Conservation (phyloP, 2,888 invertebrate genomes). For the Leuctra nigra region DNA sequence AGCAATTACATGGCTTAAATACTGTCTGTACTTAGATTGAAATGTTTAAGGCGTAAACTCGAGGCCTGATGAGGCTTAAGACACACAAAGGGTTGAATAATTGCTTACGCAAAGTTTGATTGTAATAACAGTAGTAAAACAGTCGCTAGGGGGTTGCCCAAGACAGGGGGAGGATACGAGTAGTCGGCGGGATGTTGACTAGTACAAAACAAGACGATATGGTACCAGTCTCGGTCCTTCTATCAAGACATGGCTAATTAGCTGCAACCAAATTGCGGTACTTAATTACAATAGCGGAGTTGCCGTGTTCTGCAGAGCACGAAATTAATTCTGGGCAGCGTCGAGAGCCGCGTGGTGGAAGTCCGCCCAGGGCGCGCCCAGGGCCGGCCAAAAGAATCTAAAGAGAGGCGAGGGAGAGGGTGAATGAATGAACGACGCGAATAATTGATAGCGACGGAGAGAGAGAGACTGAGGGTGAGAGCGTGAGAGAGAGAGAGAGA, state of each 20-base stretch:
- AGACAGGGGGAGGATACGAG: background rate
- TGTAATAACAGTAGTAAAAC: slow-evolving; percentile 17
- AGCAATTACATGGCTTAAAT: slow-evolving; percentile 2
- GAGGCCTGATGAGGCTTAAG: slow-evolving; percentile 3
- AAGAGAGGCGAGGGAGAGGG: slow-evolving; percentile 2
- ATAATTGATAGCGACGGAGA: slow-evolving; percentile 8
- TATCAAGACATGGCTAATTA: slow-evolving; percentile 28
- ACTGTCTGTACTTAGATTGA: background rate
- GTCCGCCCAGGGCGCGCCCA: background rate
- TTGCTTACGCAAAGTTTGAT: slow-evolving; percentile 18
- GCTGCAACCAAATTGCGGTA: slow-evolving; percentile 25
- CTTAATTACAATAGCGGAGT: slow-evolving; percentile 25
- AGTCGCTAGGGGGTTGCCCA: background rate
- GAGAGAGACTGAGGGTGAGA: slow-evolving; percentile 22
- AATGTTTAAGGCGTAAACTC: slow-evolving; percentile 1
- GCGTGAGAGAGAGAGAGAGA: slow-evolving; percentile 1
- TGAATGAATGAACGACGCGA: slow-evolving; percentile 3
- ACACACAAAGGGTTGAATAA: slow-evolving; percentile 18
- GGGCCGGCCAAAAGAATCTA: slow-evolving; percentile 6
- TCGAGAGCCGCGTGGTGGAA: too few relatives aligned
- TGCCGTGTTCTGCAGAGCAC: slow-evolving; percentile 24
- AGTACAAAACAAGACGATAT: slow-evolving; percentile 18
- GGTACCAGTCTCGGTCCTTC: slow-evolving; percentile 21
- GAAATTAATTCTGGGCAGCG: slow-evolving; percentile 25
- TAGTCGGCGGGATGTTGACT: background rate